Evolutionary conservation across 2,113 vertebrate species (phyloP), one percentile per base, ranked within the genome.

Genomic region (Gambusia holbrooki): DNA sequence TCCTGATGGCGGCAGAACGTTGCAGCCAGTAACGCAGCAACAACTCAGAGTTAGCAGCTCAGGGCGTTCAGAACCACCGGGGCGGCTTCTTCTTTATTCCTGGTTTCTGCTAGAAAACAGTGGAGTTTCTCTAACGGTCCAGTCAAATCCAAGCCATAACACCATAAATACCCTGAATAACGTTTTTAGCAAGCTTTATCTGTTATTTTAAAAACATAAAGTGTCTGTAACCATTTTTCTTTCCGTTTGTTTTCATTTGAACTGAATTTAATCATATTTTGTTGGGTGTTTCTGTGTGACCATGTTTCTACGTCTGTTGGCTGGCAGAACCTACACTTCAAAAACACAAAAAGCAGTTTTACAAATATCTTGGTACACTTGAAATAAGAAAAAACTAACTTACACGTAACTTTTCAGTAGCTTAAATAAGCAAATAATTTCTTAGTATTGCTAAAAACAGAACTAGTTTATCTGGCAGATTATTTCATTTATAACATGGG

Each of bases 181-280:
- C 62, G 17, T 62, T 62, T 62, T 62, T 30, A 54, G 6, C 48
- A 54, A 19, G 19, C 22, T 15, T 30, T 17, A 29, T 30, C 28
- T 66, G 64, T 84, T 73, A 67, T 62, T 67, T 33, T 19, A 51
- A 58, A 58, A 19, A 69, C 1, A 54, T 25, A 54, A 58, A 6
- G 19, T 17, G 25, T 0, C 0, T 71, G 27, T 80, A 25, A 58
- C 76, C 17, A 0, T 32, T 45, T 61, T 62, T 62, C 13, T 2
- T 51, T 17, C 19, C 4, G 62, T 45, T 15, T 10, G 15, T 30
- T 51, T 67, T 67, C 22, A 67, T 19, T 60, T 61, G 32, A 7
- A 9, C 10, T 70, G 60, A 58, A 60, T 40, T 14, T 37, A 69
- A 72, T 48, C 29, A 0, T 69, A 74, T 29, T 61, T 64, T n/a